Evolutionary conservation across 2,888 invertebrate species (phyloP).

Genomic region (Apoda limacodes): DNA sequence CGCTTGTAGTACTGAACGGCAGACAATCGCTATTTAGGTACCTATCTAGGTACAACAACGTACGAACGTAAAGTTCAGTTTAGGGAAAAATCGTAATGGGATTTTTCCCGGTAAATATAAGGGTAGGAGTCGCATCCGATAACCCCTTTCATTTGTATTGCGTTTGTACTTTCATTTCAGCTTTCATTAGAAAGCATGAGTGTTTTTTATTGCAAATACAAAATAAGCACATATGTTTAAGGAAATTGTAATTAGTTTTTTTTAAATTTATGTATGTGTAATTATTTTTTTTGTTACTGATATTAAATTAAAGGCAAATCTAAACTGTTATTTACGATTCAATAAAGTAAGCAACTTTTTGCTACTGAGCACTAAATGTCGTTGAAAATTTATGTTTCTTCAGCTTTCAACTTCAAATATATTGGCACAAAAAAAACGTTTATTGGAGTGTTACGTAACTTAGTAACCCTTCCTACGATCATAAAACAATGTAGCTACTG

Average conservation of each 20-base stretch:
- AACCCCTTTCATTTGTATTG: constrained; percentile 68
- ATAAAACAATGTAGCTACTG: constrained; percentile 54
- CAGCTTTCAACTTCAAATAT: constrained; percentile 65
- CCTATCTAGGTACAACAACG: constrained; percentile 32
- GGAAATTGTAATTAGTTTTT: too few species aligned
- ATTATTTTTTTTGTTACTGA: too few species aligned
- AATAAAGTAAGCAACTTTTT: constrained; percentile 43
- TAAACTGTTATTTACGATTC: too few species aligned
- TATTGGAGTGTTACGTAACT: constrained; percentile 58
- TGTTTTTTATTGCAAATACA: constrained; percentile 54
- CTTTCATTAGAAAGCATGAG: too few species aligned
- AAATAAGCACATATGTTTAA: constrained; percentile 33
- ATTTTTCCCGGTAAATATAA: constrained; percentile 61
- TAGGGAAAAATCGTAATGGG: constrained; percentile 65
- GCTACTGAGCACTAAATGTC: constrained; percentile 61
- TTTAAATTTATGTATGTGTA: constrained; percentile 9
- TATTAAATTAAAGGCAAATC: too few species aligned
- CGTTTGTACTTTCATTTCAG: too few species aligned
- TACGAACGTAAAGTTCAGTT: constrained; percentile 50
- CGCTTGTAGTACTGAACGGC: constrained; percentile 30
- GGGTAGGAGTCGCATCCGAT: constrained; percentile 54
- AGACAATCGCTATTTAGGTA: constrained; percentile 41
- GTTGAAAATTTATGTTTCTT: constrained; percentile 59
- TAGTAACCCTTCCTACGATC: constrained; percentile 51
- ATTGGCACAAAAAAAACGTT: constrained; percentile 55